Percentiles rank a stretch among this genome's conserved stretches.
Evolutionary conservation across 2,888 invertebrate genomes (phyloP).

Genomic region (Lithophane ornitopus): DNA sequence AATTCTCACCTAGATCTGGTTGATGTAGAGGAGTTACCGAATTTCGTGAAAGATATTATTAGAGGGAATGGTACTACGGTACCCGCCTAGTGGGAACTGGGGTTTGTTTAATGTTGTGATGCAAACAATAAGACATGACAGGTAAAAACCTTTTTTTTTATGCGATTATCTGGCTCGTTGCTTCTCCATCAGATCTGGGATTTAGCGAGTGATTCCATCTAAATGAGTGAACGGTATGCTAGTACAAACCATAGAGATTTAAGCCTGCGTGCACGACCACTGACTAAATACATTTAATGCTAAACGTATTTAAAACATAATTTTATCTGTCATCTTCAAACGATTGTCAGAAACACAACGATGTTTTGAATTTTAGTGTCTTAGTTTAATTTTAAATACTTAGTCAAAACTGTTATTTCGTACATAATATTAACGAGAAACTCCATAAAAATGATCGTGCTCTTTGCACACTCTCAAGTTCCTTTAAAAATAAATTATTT

Average conservation of each 20-base stretch:
- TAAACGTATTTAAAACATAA: not conserved
- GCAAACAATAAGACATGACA: too few species aligned
- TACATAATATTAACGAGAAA: not conserved
- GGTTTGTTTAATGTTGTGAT: not conserved
- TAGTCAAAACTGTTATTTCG: not conserved
- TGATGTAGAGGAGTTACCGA: constrained; percentile 53
- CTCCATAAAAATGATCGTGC: not conserved
- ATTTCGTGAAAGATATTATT: constrained; percentile 42
- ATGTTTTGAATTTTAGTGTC: constrained; percentile 1
- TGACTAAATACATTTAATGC: not conserved
- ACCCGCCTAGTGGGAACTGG: not conserved
- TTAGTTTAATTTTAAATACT: not conserved
- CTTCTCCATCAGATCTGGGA: not conserved
- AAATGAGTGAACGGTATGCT: not conserved
- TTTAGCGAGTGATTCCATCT: not conserved
- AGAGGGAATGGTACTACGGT: constrained; percentile 38
- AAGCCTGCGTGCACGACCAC: too few species aligned
- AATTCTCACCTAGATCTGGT: constrained; percentile 58
- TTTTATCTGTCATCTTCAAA: not conserved
- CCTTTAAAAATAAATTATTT: constrained; percentile 1
- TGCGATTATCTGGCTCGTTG: not conserved
- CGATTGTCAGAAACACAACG: not conserved
- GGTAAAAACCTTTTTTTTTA: too few species aligned
- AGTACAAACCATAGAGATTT: not conserved
- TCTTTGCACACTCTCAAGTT: not conserved